Percentiles rank a stretch among this genome's conserved stretches.
Conservation (phyloP, 2,888 invertebrate genomes). For the Lochmaea crataegi region DNA sequence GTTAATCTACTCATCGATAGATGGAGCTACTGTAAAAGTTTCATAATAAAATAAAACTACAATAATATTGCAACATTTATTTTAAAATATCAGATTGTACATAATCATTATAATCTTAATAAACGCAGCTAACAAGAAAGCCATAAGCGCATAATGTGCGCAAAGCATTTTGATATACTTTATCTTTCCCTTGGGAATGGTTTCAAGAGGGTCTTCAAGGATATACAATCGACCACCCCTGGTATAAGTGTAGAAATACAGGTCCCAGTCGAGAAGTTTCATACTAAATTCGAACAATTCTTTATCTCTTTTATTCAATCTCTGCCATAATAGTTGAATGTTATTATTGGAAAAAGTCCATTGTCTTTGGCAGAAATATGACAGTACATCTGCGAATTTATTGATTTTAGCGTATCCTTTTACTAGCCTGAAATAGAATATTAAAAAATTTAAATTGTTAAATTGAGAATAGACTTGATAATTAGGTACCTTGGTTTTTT, state of each 20-base stretch:
- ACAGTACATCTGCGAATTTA: slow-evolving; percentile 48
- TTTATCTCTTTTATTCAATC: slow-evolving; percentile 70
- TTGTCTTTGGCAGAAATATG: slow-evolving; percentile 81
- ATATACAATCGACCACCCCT: slow-evolving; percentile 73
- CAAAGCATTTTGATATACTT: slow-evolving; percentile 58
- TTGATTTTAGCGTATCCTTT: slow-evolving; percentile 49
- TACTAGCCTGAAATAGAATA: slow-evolving; percentile 43
- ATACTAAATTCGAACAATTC: slow-evolving; percentile 76
- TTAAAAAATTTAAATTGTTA: background rate
- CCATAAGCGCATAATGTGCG: slow-evolving; percentile 46
- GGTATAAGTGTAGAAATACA: slow-evolving; percentile 47
- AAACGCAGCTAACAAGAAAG: slow-evolving; percentile 39
- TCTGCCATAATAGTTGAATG: slow-evolving; percentile 70
- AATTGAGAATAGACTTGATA: slow-evolving; percentile 41
- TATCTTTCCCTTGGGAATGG: slow-evolving; percentile 76
- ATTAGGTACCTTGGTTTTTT: slow-evolving; percentile 75
- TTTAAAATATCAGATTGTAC: slow-evolving; percentile 25
- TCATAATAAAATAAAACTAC: background rate
- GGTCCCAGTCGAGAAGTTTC: slow-evolving; percentile 79
- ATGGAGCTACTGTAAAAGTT: background rate
- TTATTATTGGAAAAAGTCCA: slow-evolving; percentile 79
- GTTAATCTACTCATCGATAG: background rate
- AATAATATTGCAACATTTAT: background rate
- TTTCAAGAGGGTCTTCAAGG: slow-evolving; percentile 82
- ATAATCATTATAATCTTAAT: slow-evolving; percentile 42